Evolutionary conservation across 1,140 invertebrate species (phyloP).

Genomic region (Pissodes strobi): DNA sequence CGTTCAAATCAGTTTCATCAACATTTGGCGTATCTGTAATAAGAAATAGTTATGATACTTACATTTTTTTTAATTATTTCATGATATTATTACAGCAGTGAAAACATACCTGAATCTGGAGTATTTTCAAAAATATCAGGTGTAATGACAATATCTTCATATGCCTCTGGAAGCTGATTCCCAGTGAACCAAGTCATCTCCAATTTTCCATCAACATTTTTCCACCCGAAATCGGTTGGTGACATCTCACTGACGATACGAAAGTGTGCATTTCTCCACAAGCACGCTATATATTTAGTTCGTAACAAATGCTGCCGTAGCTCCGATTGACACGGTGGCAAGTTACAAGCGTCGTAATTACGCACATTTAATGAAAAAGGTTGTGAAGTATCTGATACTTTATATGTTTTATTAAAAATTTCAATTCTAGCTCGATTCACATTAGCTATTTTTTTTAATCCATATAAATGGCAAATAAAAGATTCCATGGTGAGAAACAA

Average conservation of each 20-base stretch:
- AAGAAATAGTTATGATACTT: conserved; percentile 21
- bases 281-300: conserved; percentile 41
- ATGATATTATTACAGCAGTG: background rate
- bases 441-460: background rate
- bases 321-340: no score
- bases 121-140: conserved; percentile 5
- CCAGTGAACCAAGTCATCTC: conserved; percentile 46
- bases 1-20: conserved; percentile 7
- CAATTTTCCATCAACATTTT: conserved; percentile 41
- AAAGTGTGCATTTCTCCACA: conserved; percentile 43
- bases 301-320: no score
- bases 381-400: no score
- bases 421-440: background rate
- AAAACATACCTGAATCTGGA: conserved; percentile 11
- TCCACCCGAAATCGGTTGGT: conserved; percentile 40
- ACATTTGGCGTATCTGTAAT: conserved; percentile 11
- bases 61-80: conserved; percentile 18
- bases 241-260: conserved; percentile 18
- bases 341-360: no score
- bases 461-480: background rate
- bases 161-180: conserved; percentile 46
- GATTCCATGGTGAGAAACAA: background rate
- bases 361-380: no score
- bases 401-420: no score
- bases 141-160: conserved; percentile 42